phyloP scores from a whole-genome alignment of 2,888 invertebrate species.

The Monopis laevigella region DNA sequence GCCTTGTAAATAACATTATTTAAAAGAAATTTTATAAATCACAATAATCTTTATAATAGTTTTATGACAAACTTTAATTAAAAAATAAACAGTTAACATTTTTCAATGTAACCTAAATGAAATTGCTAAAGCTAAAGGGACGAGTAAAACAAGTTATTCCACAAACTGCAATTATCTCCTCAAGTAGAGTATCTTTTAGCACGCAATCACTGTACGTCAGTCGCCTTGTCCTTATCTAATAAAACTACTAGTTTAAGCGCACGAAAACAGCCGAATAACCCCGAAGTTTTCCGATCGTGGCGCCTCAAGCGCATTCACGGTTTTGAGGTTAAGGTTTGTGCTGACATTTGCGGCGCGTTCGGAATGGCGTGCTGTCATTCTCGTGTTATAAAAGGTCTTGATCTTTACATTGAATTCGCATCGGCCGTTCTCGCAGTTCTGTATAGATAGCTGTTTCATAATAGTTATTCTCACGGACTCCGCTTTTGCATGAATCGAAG shows the following conservation, averaged over 20 bases:
- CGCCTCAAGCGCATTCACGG: conserved; percentile 48
- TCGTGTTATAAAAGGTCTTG: conserved; percentile 50
- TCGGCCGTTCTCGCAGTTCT: too few relatives aligned
- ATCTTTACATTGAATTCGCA: conserved; percentile 61
- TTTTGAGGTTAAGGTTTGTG: conserved; percentile 68
- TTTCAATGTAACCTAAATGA: background rate
- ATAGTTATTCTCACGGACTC: background rate
- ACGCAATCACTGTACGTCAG: background rate
- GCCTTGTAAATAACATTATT: too few relatives aligned
- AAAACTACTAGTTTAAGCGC: conserved; percentile 26
- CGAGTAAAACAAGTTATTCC: background rate
- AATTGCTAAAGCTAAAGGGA: background rate
- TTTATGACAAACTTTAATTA: background rate
- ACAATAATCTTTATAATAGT: background rate
- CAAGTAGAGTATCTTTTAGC: conserved; percentile 10
- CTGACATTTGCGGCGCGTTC: conserved; percentile 54
- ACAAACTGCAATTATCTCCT: background rate
- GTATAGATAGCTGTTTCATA: background rate
- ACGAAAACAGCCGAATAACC: conserved; percentile 24
- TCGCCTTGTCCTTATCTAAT: conserved; percentile 47
- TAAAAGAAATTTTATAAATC: background rate
- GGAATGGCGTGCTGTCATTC: conserved; percentile 42
- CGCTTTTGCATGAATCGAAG: background rate
- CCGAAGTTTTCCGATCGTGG: conserved; percentile 36
- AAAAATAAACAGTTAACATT: background rate